A percentile compares a stretch with the other conserved stretches of the same genome.
These are phyloP conservation scores for Odontomyia ornata DNA, from an alignment of 2,888 invertebrate species.

Conservation along the genomic window DNA sequence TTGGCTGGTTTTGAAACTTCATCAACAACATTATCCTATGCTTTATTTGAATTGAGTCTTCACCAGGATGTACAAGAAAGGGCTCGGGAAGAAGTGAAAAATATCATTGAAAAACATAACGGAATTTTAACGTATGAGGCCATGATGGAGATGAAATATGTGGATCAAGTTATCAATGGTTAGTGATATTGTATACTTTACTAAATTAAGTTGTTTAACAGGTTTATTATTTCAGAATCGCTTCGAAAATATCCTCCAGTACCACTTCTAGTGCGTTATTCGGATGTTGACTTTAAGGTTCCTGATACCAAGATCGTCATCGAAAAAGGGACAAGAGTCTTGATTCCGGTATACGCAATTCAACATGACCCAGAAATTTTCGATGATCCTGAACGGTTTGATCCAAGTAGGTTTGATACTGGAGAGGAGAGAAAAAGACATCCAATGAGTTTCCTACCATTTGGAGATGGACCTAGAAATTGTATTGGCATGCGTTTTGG, in stretches of 20 bases:
- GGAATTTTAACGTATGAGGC: constrained; percentile 57
- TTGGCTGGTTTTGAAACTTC: constrained; percentile 59
- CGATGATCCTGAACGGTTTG: constrained; percentile 62
- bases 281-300: constrained; percentile 58
- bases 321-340: constrained; percentile 57
- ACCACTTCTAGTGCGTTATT: constrained; percentile 57
- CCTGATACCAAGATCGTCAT: constrained; percentile 56
- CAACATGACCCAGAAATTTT: constrained; percentile 64
- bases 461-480: constrained; percentile 60
- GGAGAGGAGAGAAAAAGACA: constrained; percentile 56
- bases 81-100: constrained; percentile 54
- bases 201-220: neutral
- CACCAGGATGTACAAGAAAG: constrained; percentile 56
- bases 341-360: constrained; percentile 60
- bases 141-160: constrained; percentile 57
- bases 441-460: constrained; percentile 60
- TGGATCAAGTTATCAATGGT: constrained; percentile 58
- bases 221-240: constrained; percentile 59
- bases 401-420: constrained; percentile 63
- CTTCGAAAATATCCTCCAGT: constrained; percentile 65
- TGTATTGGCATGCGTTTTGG: constrained; percentile 59
- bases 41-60: constrained; percentile 55
- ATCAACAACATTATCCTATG: constrained; percentile 56
- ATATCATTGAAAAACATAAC: constrained; percentile 52
- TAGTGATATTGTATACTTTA: constrained; percentile 51